Percentiles rank a stretch among this genome's conserved stretches.
phyloP scores from a whole-genome alignment of 2,113 vertebrate species.

The Oncorhynchus nerka region DNA sequence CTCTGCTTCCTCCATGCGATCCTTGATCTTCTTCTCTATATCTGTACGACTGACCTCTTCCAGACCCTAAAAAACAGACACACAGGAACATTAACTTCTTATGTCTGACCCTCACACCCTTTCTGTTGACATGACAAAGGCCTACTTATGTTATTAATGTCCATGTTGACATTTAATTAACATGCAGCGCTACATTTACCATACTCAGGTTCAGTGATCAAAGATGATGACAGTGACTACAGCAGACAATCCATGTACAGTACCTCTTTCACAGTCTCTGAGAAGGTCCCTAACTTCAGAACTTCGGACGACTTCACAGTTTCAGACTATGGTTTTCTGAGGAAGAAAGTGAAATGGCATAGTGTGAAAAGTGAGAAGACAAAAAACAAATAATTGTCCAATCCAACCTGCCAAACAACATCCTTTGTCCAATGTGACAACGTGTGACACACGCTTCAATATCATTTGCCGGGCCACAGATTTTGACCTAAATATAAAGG shows the following conservation, averaged over 20 bases:
- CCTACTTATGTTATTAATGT: too few relatives aligned
- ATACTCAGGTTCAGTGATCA: too few relatives aligned
- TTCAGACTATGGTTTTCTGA: slow-evolving; percentile 93
- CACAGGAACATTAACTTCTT: background rate
- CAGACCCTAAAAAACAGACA: slow-evolving; percentile 74
- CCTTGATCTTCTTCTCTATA: slow-evolving; percentile 88
- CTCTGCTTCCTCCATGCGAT: slow-evolving; percentile 90
- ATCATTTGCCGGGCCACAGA: background rate
- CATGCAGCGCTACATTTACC: too few relatives aligned
- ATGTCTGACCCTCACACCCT: background rate
- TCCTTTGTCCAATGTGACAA: too few relatives aligned
- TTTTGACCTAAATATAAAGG: background rate
- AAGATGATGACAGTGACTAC: too few relatives aligned
- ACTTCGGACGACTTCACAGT: slow-evolving; percentile 89
- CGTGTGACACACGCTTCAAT: too few relatives aligned
- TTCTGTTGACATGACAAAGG: too few relatives aligned
- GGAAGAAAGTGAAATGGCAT: background rate
- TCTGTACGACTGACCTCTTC: slow-evolving; percentile 89
- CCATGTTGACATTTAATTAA: too few relatives aligned
- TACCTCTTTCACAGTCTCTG: slow-evolving; percentile 92
- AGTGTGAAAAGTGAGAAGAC: too few relatives aligned
- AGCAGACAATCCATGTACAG: background rate
- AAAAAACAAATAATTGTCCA: too few relatives aligned
- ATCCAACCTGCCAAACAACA: too few relatives aligned
- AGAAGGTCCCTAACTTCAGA: slow-evolving; percentile 82